A percentile compares a stretch with the other conserved stretches of the same genome.
Evolutionary conservation across 2,888 invertebrate genomes (phyloP).

Genomic region (Scaptodrosophila latifasciaeformis): DNA sequence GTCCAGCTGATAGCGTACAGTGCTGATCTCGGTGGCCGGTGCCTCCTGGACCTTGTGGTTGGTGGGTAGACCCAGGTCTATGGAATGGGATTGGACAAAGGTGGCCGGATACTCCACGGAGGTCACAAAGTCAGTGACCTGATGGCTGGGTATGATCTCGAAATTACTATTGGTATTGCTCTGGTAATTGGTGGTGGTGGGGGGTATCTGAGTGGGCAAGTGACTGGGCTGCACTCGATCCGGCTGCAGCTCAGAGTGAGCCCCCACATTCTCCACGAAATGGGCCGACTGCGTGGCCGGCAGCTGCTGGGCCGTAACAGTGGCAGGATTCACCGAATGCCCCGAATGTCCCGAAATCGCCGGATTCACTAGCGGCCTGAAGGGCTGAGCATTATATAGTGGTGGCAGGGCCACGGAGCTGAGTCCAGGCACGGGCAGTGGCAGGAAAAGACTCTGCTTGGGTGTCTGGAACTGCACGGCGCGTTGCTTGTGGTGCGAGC

Average conservation of each 20-base stretch:
- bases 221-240: conserved; percentile 29
- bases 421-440: conserved; percentile 81
- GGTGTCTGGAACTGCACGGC: conserved; percentile 38
- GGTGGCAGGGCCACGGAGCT: conserved; percentile 80
- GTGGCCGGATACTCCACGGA: conserved; percentile 84
- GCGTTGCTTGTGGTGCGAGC: conserved; percentile 47
- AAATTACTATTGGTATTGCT: conserved; percentile 48
- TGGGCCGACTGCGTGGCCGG: conserved; percentile 42
- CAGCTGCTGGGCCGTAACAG: conserved; percentile 68
- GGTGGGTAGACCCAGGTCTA: conserved; percentile 74
- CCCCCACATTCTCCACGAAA: conserved; percentile 59
- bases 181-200: conserved; percentile 2
- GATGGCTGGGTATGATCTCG: conserved; percentile 78
- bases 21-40: conserved; percentile 38
- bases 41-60: conserved; percentile 29
- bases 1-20: conserved; percentile 60
- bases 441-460: conserved; percentile 59
- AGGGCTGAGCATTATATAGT: conserved; percentile 79
- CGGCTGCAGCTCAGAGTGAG: conserved; percentile 65
- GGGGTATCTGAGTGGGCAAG: conserved; percentile 30
- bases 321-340: too few relatives aligned
- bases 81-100: conserved; percentile 77
- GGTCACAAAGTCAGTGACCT: conserved; percentile 81
- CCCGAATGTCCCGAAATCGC: too few relatives aligned
- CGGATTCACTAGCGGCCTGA: conserved; percentile 58